phyloP scores from a whole-genome alignment of 2,888 invertebrate species.

The Pandemis cinnamomeana region DNA sequence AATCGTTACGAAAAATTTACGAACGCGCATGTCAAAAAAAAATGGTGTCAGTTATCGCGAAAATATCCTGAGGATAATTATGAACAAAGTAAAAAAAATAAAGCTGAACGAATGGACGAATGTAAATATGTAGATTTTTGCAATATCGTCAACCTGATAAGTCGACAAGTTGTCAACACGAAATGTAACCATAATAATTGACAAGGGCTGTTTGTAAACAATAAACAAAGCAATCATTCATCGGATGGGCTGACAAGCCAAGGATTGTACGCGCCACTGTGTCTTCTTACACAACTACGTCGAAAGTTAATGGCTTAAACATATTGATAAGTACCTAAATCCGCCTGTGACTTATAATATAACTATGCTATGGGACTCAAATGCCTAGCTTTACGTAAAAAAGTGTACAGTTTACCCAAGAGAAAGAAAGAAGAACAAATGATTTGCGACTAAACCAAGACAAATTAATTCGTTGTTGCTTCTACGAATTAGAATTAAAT shows the following conservation, averaged over 20 bases:
- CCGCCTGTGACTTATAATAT: no score
- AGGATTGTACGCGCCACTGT: not conserved
- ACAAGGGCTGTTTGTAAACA: not conserved
- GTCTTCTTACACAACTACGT: not conserved
- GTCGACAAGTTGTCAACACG: not conserved
- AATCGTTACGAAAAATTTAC: slow-evolving; percentile 29
- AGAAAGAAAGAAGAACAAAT: no score
- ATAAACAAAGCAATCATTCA: slow-evolving; percentile 5
- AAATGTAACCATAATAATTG: not conserved
- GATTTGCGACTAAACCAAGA: not conserved
- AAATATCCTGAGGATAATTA: slow-evolving; percentile 6
- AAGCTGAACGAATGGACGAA: not conserved
- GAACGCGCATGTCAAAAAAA: slow-evolving; percentile 4
- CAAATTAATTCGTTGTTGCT: not conserved
- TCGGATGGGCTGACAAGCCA: slow-evolving; percentile 1
- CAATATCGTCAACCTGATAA: not conserved
- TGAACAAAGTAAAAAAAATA: not conserved
- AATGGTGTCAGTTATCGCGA: slow-evolving; percentile 16
- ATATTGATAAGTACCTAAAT: no score
- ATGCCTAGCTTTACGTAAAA: not conserved
- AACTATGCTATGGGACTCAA: no score
- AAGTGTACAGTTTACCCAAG: not conserved
- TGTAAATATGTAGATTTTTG: not conserved
- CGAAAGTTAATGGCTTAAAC: no score
- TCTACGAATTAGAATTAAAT: not conserved